Conservation (phyloP, 92 coral and sea anemone species). For the Parazoanthus darwini region DNA sequence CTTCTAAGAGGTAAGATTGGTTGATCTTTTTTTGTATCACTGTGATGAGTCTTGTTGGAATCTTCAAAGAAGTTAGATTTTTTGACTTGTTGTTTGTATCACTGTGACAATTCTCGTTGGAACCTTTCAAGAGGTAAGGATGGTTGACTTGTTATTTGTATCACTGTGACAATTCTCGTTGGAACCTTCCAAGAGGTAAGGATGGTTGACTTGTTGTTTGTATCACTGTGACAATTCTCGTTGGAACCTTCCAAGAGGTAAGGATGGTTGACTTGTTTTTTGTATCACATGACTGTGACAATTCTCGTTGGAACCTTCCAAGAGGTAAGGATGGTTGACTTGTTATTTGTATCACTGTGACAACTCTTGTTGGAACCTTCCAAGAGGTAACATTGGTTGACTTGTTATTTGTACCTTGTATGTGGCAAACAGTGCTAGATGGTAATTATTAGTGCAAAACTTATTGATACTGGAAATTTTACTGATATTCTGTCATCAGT, state of each 20-base stretch:
- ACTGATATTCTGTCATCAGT: too few relatives aligned
- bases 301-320: too few relatives aligned
- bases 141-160: neutral
- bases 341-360: neutral
- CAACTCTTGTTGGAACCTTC: too few relatives aligned
- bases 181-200: slow-evolving; percentile 40
- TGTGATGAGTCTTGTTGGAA: slow-evolving; percentile 64
- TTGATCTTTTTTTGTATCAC: neutral
- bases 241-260: slow-evolving; percentile 7
- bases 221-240: slow-evolving; percentile 62
- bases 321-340: too few relatives aligned
- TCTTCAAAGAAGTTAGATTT: neutral
- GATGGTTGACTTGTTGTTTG: neutral
- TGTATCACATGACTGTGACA: too few relatives aligned
- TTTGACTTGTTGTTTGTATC: too few relatives aligned
- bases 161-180: neutral
- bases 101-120: slow-evolving; percentile 63
- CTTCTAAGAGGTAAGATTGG: slow-evolving; percentile 73
- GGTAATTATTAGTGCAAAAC: too few relatives aligned
- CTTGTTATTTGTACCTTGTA: too few relatives aligned
- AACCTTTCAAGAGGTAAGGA: neutral
- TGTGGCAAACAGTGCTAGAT: too few relatives aligned
- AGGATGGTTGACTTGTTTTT: neutral
- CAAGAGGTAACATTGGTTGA: too few relatives aligned
- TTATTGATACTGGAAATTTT: too few relatives aligned